Evolutionary conservation across 1,140 invertebrate genomes (phyloP), one percentile per base, ranked within the genome.

Genomic region (Drosophila pallidifrons): DNA sequence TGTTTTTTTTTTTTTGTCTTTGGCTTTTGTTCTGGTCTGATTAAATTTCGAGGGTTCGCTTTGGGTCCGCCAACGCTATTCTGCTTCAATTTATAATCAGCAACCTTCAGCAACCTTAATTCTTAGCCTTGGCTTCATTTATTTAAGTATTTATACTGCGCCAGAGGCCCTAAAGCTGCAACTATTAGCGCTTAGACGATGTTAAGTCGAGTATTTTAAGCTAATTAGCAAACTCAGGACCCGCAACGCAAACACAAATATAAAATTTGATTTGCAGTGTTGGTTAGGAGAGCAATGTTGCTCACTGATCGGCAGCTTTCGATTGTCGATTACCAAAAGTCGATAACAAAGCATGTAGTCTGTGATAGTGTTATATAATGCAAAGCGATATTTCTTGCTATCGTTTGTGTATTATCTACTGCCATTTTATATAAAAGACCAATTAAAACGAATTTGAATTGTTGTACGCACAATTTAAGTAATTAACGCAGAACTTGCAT

Each of bases 11-110:
- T 67, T 82, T 82, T 75, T 30, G 49, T 20, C 16, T 4, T 43
- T 51, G 60, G 43, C 66, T 75, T 83, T 82, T 82, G 75, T 79
- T 79, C 57, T 82, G 81, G 73, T 77, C 81, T 83, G 81, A 85
- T 83, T 83, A 83, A 83, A 83, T 81, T 71, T 67, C 49, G 70
- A 78, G 52, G 43, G 55, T 67, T 77, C 30, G 28, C n/a, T 30
- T 15, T 60, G 38, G 8, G 30, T 41, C 13, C 45, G 43, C 41
- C 64, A 38, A 46, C 13, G 63, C 41, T 51, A 77, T 77, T 58
- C 55, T 43, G 64, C 65, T 81, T 77, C 61, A 74, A 77, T 74
- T 81, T 52, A 52, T 54, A 20, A 57, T 54, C 58, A 32, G 60
- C 13, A 69, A 65, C 41, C 51, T 66, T 66, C 52, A 58, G 35